These are phyloP conservation scores for Brachyopa scutellaris DNA, from an alignment of 2,888 invertebrate species.

Conservation along the genomic window DNA sequence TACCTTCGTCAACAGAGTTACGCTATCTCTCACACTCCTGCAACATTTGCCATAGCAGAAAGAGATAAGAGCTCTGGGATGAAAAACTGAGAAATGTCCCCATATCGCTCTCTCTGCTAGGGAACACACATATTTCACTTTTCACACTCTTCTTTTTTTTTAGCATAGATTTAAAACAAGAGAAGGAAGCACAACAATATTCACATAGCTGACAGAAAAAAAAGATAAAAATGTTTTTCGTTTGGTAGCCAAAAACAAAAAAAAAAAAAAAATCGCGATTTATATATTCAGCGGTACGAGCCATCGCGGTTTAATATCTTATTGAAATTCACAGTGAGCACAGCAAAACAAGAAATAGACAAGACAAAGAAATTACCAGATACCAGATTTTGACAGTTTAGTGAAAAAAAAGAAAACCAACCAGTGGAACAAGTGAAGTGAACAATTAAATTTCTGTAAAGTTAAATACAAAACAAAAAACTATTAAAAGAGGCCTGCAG, in stretches of 20 bases:
- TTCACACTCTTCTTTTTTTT: background rate
- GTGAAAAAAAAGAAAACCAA: background rate
- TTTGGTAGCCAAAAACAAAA: slow-evolving; percentile 29
- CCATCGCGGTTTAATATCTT: slow-evolving; percentile 39
- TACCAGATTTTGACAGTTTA: slow-evolving; percentile 18
- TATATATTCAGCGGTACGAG: slow-evolving; percentile 51
- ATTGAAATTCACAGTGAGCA: slow-evolving; percentile 56
- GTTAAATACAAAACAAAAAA: background rate
- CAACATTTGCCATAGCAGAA: background rate
- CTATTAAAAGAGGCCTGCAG: slow-evolving; percentile 29
- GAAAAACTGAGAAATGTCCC: slow-evolving; percentile 34
- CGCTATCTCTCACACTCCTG: slow-evolving; percentile 9
- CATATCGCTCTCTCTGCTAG: slow-evolving; percentile 2
- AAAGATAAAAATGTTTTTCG: slow-evolving; percentile 35
- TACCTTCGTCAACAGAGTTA: slow-evolving; percentile 5
- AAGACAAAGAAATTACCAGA: slow-evolving; percentile 31
- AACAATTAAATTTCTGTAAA: background rate
- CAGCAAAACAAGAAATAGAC: slow-evolving; percentile 11
- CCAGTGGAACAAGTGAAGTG: slow-evolving; percentile 26
- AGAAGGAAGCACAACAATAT: background rate
- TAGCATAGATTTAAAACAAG: background rate
- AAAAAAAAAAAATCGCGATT: slow-evolving; percentile 45
- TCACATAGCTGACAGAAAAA: background rate
- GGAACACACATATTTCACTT: background rate
- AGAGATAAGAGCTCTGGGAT: background rate